phyloP scores from a whole-genome alignment of 1,140 invertebrate genomes.

The Orchestia grillus region DNA sequence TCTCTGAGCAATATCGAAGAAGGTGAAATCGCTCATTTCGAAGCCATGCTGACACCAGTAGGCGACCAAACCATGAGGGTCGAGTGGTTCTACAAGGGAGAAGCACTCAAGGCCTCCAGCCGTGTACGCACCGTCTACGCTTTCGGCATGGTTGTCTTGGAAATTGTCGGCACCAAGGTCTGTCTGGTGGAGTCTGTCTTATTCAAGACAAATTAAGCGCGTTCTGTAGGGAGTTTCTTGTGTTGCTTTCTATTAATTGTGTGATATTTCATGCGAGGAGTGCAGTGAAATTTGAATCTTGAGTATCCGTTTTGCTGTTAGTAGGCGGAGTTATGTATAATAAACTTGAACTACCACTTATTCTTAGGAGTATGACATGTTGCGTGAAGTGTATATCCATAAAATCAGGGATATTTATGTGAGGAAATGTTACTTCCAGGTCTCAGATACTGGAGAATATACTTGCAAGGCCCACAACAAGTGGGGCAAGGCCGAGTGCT shows the following conservation, averaged over 20 bases:
- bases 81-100: conserved; percentile 97
- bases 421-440: conserved; percentile 73
- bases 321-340: background rate
- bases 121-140: conserved; percentile 91
- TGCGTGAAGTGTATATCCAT: background rate
- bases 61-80: conserved; percentile 96
- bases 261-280: background rate
- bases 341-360: background rate
- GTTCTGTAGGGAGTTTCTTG: background rate
- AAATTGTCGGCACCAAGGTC: conserved; percentile 81
- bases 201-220: no score
- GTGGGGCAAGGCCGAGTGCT: conserved; percentile 89
- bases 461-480: conserved; percentile 89
- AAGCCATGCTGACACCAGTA: conserved; percentile 91
- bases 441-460: conserved; percentile 88
- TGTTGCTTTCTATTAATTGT: background rate
- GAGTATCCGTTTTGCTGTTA: background rate
- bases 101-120: conserved; percentile 87
- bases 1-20: conserved; percentile 79
- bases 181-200: background rate
- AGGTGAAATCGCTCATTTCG: conserved; percentile 93
- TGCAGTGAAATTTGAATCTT: background rate
- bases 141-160: conserved; percentile 94
- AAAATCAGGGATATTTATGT: background rate
- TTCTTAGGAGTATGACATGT: background rate